Evolutionary conservation across 2,888 invertebrate species (phyloP), one percentile per base, ranked within the genome.

Genomic region (Pammene aurita): DNA sequence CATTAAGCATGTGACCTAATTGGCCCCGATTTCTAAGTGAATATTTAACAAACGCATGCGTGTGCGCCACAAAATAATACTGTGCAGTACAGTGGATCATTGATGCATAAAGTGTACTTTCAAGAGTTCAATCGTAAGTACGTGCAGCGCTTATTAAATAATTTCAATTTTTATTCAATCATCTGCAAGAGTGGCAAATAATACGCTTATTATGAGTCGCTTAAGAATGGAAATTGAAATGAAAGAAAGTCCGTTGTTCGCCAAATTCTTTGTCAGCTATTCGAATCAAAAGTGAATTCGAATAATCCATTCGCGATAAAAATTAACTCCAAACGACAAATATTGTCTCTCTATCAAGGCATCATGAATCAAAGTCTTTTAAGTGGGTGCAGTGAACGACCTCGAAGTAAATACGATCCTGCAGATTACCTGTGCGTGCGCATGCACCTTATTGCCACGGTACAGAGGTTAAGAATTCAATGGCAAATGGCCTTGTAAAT

Each of bases 361-460:
- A 70, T 70, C 71, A 65, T 66, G 71, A 72, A 69, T 74, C 77
- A 79, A 82, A 79, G 80, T 75, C 76, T 77, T 78, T 76, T 72
- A 70, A 80, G 79, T 81, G 80, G 80, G 80, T 80, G 80, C 85
- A 81, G 84, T 84, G 84, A 84, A 84, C 80, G 85, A 88, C 84
- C 87, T 84, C 80, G 74, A 76, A 75, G 75, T 77, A 72, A 72
- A 67, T 74, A 73, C 70, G 72, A 68, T 66, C 67, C 52, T 66
- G 69, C 66, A 71, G 57, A 62, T 61, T 57, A 69, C 69, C 69
- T 66, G 65, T 74, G 71, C 68, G 46, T 63, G 61, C 71, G 72
- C 73, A 71, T 80, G 74, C 72, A 71, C 80, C 81, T 80, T 87
- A 83, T 74, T 44, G 0, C 60, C 44, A 69, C 70, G 48, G 62